Percentiles rank a stretch among this genome's conserved stretches.
Evolutionary conservation across 2,113 vertebrate genomes (phyloP).

Genomic region (Menura novaehollandiae): DNA sequence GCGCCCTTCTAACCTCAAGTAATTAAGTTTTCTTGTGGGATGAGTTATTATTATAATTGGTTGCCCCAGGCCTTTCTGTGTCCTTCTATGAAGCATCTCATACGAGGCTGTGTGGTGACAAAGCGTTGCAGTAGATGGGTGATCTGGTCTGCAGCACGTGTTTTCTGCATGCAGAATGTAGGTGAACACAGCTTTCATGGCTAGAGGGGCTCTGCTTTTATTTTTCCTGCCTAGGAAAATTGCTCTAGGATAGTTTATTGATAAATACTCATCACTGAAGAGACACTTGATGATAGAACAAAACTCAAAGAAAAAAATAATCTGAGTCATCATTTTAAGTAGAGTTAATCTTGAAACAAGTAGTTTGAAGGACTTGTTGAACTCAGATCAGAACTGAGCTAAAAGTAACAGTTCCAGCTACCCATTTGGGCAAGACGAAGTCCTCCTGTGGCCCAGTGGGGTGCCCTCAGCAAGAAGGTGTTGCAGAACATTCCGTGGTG

Average conservation of each 20-base stretch:
- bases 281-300: background rate
- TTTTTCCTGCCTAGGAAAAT: background rate
- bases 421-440: background rate
- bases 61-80: background rate
- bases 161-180: background rate
- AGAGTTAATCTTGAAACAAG: background rate
- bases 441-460: rapidly evolving
- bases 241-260: background rate
- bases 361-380: background rate
- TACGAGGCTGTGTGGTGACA: background rate
- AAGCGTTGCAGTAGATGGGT: background rate
- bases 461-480: background rate
- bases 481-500: background rate
- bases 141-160: background rate
- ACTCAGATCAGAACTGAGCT: background rate
- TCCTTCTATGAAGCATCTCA: background rate
- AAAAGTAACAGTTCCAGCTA: background rate
- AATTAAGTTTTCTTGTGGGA: constrained; percentile 40
- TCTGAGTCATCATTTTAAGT: background rate
- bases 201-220: background rate
- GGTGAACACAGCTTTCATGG: background rate
- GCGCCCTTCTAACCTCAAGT: background rate
- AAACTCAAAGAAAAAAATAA: background rate
- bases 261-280: background rate
- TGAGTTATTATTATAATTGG: background rate